Conservation (phyloP, 1,140 invertebrate genomes). For the Heliconius melpomene region DNA sequence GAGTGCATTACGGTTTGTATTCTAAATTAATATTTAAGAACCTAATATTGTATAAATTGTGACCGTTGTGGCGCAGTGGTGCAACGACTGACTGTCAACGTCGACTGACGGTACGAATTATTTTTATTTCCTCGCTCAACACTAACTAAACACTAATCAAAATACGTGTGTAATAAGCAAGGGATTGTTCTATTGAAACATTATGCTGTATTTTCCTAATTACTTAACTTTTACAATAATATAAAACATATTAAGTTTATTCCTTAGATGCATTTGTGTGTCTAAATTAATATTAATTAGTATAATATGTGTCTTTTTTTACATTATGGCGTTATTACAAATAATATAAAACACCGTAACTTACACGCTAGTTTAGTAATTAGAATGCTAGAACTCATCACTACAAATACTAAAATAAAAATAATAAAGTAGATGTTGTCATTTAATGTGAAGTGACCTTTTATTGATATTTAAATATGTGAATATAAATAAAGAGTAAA, state of each 20-base stretch:
- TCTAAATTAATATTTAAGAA: too few relatives aligned
- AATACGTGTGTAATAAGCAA: too few relatives aligned
- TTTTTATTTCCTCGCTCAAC: too few relatives aligned
- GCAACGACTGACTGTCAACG: too few relatives aligned
- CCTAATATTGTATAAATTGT: too few relatives aligned
- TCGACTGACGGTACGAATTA: too few relatives aligned
- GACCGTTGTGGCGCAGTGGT: too few relatives aligned
- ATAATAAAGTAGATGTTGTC: neutral
- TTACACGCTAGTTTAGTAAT: neutral
- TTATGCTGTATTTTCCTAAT: too few relatives aligned
- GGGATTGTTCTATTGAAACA: too few relatives aligned
- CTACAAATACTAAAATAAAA: neutral
- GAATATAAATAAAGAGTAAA: neutral
- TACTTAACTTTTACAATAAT: too few relatives aligned
- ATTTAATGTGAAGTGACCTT: conserved; percentile 1
- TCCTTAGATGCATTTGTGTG: neutral
- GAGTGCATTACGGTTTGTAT: too few relatives aligned
- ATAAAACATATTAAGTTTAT: neutral
- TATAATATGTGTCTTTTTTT: neutral
- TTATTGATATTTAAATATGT: neutral
- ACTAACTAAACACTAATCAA: too few relatives aligned
- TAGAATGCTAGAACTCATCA: neutral
- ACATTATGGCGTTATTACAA: neutral
- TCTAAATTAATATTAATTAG: neutral
- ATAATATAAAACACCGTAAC: neutral